Evolutionary conservation across 2,888 invertebrate genomes (phyloP).

Genomic region (Idaea straminata): DNA sequence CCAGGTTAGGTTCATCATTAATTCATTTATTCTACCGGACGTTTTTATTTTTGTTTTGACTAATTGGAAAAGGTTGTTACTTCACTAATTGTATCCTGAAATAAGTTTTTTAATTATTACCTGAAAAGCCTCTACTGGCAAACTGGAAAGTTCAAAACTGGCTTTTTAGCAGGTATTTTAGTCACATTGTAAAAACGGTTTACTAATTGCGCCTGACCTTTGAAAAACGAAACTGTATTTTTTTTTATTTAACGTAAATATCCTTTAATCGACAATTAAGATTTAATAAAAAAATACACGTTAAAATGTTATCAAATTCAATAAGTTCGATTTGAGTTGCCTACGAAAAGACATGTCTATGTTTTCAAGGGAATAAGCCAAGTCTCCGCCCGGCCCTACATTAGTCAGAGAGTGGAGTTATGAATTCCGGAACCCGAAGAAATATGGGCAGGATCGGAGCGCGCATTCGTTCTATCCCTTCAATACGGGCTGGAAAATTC

Average conservation of each 20-base stretch:
- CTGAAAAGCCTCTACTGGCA: neutral
- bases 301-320: neutral
- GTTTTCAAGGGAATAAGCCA: neutral
- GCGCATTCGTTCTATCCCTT: neutral
- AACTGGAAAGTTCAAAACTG: neutral
- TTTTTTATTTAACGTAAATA: neutral
- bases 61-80: neutral
- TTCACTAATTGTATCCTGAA: neutral
- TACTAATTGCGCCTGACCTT: neutral
- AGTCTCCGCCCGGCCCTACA: neutral
- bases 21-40: neutral
- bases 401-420: constrained; percentile 39
- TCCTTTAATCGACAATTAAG: neutral
- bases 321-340: too few species aligned
- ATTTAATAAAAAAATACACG: neutral
- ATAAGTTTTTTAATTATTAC: neutral
- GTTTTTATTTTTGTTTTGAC: neutral
- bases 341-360: neutral
- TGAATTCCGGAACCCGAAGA: constrained; percentile 48
- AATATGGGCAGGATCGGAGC: neutral
- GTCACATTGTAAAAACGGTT: neutral
- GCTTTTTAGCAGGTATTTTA: neutral
- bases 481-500: neutral
- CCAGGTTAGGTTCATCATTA: neutral
- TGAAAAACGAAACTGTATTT: neutral